Conservation (phyloP, 2,797 vertebrate genomes). For the Todus mexicanus region DNA sequence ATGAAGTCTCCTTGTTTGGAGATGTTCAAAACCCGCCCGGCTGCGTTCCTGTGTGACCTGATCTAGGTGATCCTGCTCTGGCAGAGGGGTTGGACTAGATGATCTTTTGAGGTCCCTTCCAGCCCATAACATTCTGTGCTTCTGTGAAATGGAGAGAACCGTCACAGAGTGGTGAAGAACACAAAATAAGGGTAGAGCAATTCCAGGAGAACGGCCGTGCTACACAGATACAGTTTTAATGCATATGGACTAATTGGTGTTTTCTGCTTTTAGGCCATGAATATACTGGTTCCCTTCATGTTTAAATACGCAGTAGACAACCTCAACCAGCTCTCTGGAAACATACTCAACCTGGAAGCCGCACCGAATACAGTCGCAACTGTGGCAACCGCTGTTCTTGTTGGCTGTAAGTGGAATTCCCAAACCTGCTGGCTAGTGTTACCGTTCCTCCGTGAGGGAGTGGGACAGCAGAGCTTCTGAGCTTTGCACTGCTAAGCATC, state of each 20-base stretch:
- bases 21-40: too few species aligned
- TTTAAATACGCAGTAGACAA: constrained; percentile 98
- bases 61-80: too few species aligned
- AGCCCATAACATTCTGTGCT: too few species aligned
- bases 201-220: background rate
- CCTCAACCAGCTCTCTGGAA: constrained; percentile 97
- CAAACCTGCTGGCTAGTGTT: constrained; percentile 74
- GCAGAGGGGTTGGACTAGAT: too few species aligned
- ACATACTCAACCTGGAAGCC: constrained; percentile 90
- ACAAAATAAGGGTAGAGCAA: background rate
- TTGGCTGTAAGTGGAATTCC: constrained; percentile 93
- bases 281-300: constrained; percentile 97
- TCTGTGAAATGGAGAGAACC: background rate
- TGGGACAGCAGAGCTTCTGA: constrained; percentile 75
- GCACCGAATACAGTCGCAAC: constrained; percentile 93
- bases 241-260: constrained; percentile 37
- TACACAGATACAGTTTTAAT: background rate
- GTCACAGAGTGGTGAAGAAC: background rate
- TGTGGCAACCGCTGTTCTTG: constrained; percentile 92
- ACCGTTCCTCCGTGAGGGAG: constrained; percentile 66
- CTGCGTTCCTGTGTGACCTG: too few species aligned
- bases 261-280: constrained; percentile 86
- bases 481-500: constrained; percentile 27
- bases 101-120: too few species aligned
- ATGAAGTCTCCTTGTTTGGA: too few species aligned